phyloP scores from a whole-genome alignment of 2,797 vertebrate species.

The Holocentrus rufus region DNA sequence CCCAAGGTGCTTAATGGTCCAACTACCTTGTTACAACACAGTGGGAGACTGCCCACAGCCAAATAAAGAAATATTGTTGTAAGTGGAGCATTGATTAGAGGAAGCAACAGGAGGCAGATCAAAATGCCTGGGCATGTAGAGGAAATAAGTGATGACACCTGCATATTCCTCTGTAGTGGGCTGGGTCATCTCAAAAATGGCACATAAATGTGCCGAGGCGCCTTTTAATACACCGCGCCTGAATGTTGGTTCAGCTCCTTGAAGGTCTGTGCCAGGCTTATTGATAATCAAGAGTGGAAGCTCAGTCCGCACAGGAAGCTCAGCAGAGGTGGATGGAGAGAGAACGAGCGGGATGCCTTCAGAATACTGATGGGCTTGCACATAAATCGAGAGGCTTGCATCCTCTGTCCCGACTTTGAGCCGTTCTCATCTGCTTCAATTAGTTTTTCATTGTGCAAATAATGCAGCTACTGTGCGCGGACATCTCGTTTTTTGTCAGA shows the following conservation, averaged over 20 bases:
- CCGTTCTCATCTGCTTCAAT: neutral
- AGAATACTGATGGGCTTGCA: neutral
- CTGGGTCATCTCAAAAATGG: neutral
- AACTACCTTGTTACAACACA: neutral
- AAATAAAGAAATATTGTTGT: neutral
- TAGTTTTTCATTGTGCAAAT: neutral
- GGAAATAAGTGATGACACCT: too few species aligned
- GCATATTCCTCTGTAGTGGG: too few species aligned
- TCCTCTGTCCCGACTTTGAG: neutral
- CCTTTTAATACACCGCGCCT: neutral
- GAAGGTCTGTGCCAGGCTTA: neutral
- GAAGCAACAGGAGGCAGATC: too few species aligned
- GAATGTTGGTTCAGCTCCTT: neutral
- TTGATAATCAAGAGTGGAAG: neutral
- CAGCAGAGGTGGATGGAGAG: neutral
- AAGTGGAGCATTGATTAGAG: too few species aligned
- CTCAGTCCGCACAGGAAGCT: neutral
- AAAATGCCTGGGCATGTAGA: too few species aligned
- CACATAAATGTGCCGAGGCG: neutral
- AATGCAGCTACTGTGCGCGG: neutral
- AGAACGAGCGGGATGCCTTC: neutral
- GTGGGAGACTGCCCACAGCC: neutral
- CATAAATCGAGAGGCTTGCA: neutral
- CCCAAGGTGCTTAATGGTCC: slow-evolving; percentile 7
- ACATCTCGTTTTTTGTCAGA: neutral